Percentiles rank a stretch among this genome's conserved stretches.
Conservation (phyloP, 2,888 invertebrate genomes). For the Spisula subtruncata region DNA sequence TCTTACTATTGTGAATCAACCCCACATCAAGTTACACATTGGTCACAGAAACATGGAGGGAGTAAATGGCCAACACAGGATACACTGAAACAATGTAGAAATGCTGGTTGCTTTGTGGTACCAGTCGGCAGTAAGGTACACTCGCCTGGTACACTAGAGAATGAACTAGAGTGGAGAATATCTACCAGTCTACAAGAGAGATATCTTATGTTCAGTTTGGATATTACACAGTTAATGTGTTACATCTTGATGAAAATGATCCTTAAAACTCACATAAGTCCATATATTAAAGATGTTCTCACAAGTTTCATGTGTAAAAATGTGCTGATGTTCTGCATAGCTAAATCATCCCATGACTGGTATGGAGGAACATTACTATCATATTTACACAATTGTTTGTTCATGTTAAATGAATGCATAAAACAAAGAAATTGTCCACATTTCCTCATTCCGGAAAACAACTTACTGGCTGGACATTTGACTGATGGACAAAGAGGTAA, state of each 20-base stretch:
- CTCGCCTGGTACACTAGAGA: too few relatives aligned
- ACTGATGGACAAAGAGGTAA: background rate
- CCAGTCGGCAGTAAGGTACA: background rate
- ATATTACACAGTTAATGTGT: background rate
- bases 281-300: background rate
- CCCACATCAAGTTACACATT: background rate
- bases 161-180: conserved; percentile 24
- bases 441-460: conserved; percentile 18
- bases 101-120: conserved; percentile 24
- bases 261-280: conserved; percentile 2
- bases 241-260: conserved; percentile 29
- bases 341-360: background rate
- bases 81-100: background rate
- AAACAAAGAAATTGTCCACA: conserved; percentile 17
- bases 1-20: background rate
- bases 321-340: background rate
- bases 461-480: conserved; percentile 7
- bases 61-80: background rate
- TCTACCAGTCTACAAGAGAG: background rate
- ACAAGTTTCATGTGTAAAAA: conserved; percentile 34
- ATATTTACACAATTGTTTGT: background rate
- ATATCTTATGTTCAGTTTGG: background rate
- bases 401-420: background rate
- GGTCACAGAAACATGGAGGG: background rate
- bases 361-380: background rate